Base-by-base conservation (phyloP, 2,888 invertebrate species). In the Pterostichus madidus region DNA sequence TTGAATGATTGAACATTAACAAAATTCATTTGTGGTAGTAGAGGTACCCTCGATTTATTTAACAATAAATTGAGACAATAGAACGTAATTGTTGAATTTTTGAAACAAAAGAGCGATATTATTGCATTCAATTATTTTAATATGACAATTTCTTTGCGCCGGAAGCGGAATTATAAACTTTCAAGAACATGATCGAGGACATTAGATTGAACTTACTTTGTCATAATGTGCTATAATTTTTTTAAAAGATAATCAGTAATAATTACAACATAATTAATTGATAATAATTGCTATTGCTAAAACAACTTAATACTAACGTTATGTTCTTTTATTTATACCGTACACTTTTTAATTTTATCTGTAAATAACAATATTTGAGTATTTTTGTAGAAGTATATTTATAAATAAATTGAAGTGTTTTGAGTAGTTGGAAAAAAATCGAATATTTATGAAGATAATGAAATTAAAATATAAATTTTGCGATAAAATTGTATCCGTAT, bases 141-240 rank as follows among this genome's bases (percentile, higher is more conserved):
- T 64, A 56, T 53, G n/a, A 32, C 53, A 76, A 56, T 49, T 80
- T 80, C 49, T 80, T 80, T 52, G 46, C 24, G 52, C 49, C 80
- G 80, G 80, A 80, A 80, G 68, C 68, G 52, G 80, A 80, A 68
- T n/a, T 68, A 39, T 44, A 77, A 64, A 68, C 68, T 64, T 68
- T 80, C 80, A 80, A 80, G 64, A 68, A 61, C 52, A 80, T n/a
- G 17, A 49, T 52, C 80, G 80, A 80, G 80, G 80, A 80, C 80
- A 80, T 59, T 59, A 13, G 15, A n/a, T 52, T 52, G 52, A 52
- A 52, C 52, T 52, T 52, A 52, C 13, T 15, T 39, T 71, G 32
- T 11, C 31, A 64, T 31, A 32, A 13, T 13, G 35, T 64, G 35
- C 31, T 59, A 24, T 31, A 35, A 17, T 71, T 39, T 71, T 49